phyloP scores from a whole-genome alignment of 2,113 vertebrate species.

The Anhinga anhinga region DNA sequence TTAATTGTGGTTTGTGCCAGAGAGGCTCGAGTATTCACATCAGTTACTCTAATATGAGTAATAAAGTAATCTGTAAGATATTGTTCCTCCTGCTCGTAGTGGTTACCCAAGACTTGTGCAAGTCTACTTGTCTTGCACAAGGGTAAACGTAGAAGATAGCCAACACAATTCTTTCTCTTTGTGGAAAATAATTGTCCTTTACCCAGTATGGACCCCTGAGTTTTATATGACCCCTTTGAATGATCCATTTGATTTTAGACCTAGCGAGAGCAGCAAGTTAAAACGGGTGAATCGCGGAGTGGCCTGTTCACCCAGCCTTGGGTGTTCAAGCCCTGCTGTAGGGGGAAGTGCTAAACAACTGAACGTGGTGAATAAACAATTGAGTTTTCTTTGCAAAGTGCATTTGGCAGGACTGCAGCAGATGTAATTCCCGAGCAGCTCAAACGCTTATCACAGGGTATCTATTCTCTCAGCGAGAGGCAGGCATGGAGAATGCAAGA shows the following conservation, averaged over 20 bases:
- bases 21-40: background rate
- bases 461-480: background rate
- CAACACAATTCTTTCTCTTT: background rate
- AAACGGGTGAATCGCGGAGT: background rate
- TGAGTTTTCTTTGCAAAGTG: background rate
- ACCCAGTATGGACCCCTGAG: background rate
- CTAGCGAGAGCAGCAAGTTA: background rate
- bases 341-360: background rate
- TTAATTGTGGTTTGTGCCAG: background rate
- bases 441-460: background rate
- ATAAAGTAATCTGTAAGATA: background rate
- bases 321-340: background rate
- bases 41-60: background rate
- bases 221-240: background rate
- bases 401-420: background rate
- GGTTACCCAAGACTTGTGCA: background rate
- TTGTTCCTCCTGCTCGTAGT: background rate
- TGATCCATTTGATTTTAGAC: background rate
- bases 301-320: background rate
- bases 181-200: background rate
- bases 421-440: background rate
- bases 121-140: background rate
- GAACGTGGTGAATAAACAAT: fast-evolving
- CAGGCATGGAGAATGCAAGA: background rate
- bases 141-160: background rate